phyloP scores from a whole-genome alignment of 2,797 vertebrate genomes.

The Babyrousa celebensis region DNA sequence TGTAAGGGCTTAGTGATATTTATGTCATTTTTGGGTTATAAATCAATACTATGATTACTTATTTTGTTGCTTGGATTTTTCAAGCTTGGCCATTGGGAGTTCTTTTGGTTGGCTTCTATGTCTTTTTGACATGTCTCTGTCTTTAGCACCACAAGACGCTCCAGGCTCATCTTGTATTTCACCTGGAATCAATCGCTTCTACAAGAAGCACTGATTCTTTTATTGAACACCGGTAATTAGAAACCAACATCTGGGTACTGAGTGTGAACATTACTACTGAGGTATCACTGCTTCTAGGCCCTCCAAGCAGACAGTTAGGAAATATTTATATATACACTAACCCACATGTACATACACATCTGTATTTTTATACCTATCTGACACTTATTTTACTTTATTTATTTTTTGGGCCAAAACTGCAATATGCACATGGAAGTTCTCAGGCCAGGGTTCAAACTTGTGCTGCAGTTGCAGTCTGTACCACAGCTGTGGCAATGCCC shows the following conservation, averaged over 20 bases:
- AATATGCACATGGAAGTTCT: too few relatives aligned
- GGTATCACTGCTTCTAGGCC: neutral
- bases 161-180: slow-evolving; percentile 21
- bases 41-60: neutral
- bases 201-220: neutral
- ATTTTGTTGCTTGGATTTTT: slow-evolving; percentile 31
- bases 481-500: too few relatives aligned
- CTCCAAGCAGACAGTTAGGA: neutral
- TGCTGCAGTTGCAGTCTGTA: too few relatives aligned
- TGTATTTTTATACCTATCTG: neutral
- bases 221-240: slow-evolving; percentile 30
- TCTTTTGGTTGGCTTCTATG: neutral
- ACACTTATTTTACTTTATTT: too few relatives aligned
- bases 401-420: too few relatives aligned
- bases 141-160: neutral
- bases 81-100: neutral
- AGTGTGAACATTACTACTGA: neutral
- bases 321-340: neutral
- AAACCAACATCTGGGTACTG: neutral
- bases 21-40: slow-evolving; percentile 28
- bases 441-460: too few relatives aligned
- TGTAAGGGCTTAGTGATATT: neutral
- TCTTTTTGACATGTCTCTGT: neutral
- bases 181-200: neutral
- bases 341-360: neutral